A percentile compares a stretch with the other conserved stretches of the same genome.
Evolutionary conservation across 2,888 invertebrate genomes (phyloP).

Genomic region (Trissoscelio sp.): DNA sequence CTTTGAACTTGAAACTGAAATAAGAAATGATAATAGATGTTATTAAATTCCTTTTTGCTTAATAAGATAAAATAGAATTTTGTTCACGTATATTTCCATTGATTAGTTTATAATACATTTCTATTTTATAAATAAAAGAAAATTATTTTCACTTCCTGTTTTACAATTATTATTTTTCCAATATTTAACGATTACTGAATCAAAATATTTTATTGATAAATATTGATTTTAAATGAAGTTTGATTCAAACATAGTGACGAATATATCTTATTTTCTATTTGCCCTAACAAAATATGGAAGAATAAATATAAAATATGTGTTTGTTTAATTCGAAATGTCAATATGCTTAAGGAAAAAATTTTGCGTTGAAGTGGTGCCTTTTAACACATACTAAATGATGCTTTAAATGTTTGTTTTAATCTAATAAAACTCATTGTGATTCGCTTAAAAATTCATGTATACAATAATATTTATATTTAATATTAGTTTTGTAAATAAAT

Average conservation of each 20-base stretch:
- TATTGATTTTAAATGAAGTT: neutral
- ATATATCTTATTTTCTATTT: neutral
- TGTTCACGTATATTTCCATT: no score
- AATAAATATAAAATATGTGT: neutral
- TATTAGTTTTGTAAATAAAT: no score
- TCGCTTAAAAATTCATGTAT: no score
- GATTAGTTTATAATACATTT: no score
- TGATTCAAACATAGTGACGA: neutral
- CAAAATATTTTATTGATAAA: neutral
- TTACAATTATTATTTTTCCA: no score
- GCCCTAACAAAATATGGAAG: neutral
- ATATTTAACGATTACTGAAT: neutral
- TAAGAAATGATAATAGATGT: no score
- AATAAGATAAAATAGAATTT: no score
- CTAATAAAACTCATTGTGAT: neutral
- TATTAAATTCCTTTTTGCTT: no score
- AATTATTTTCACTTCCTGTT: no score
- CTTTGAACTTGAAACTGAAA: no score
- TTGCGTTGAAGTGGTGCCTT: neutral
- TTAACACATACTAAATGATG: slow-evolving; percentile 2
- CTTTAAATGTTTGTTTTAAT: neutral
- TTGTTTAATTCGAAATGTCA: neutral
- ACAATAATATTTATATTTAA: no score
- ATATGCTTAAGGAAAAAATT: slow-evolving; percentile 6
- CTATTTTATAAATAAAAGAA: no score